Conservation (phyloP, 1,140 invertebrate genomes). For the Diachasma alloeum region DNA sequence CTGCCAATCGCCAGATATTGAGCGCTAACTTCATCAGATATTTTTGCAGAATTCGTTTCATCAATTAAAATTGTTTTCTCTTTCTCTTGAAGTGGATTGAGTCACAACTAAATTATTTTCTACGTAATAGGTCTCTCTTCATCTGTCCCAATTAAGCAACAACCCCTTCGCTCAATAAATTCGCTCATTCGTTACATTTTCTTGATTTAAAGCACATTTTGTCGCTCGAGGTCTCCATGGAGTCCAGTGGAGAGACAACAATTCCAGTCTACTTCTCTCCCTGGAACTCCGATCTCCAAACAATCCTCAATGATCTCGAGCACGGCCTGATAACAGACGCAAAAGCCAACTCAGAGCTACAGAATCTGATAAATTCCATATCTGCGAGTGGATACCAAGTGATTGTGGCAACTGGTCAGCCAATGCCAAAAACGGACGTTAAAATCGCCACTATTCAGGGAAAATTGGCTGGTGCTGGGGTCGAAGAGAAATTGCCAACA, state of each 20-base stretch:
- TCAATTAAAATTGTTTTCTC: no score
- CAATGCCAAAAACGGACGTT: constrained; percentile 77
- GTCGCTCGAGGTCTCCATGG: constrained; percentile 63
- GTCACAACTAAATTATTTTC: no score
- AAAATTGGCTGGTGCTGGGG: constrained; percentile 82
- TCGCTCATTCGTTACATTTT: not conserved
- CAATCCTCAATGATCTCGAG: constrained; percentile 80
- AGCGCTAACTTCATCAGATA: no score
- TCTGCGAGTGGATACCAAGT: constrained; percentile 94
- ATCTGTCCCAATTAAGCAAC: no score
- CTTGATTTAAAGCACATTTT: not conserved
- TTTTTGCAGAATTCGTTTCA: no score
- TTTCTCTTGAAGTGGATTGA: no score
- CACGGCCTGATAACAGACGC: constrained; percentile 67
- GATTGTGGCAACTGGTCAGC: constrained; percentile 75
- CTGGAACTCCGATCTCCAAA: constrained; percentile 77
- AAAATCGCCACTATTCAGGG: constrained; percentile 87
- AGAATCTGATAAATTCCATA: constrained; percentile 84
- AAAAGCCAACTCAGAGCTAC: constrained; percentile 72
- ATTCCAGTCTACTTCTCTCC: constrained; percentile 91
- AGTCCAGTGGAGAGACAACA: constrained; percentile 76
- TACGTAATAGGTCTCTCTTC: no score
- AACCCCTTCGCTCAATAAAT: no score
- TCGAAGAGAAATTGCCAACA: constrained; percentile 83
- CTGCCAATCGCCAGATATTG: no score